Percentiles rank a stretch among this genome's conserved stretches.
Evolutionary conservation across 2,888 invertebrate species (phyloP).

Genomic region (Zygogramma bicolorata): DNA sequence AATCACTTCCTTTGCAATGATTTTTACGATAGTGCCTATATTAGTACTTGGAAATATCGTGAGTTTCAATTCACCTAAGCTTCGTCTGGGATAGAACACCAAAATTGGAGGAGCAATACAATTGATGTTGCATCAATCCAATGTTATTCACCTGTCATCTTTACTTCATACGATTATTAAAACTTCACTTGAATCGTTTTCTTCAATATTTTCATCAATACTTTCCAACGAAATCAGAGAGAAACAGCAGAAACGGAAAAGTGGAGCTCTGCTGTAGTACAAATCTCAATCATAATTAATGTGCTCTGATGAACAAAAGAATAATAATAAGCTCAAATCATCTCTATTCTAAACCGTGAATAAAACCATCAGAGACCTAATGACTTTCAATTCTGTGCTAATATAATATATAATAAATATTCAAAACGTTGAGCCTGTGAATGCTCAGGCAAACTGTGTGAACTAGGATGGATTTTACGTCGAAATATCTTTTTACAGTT

Average conservation of each 20-base stretch:
- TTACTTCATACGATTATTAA: too few relatives aligned
- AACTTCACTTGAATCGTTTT: not conserved
- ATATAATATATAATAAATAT: not conserved
- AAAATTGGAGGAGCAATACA: too few relatives aligned
- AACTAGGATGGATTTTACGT: not conserved
- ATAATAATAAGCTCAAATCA: not conserved
- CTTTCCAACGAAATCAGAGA: not conserved
- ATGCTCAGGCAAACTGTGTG: not conserved
- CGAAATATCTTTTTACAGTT: slow-evolving; percentile 3
- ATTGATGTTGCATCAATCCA: too few relatives aligned
- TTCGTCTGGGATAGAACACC: too few relatives aligned
- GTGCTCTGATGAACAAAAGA: not conserved
- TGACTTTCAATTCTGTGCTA: not conserved
- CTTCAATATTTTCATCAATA: not conserved
- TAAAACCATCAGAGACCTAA: not conserved
- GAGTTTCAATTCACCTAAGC: too few relatives aligned
- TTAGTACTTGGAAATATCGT: too few relatives aligned
- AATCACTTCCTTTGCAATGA: too few relatives aligned
- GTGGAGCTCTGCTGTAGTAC: not conserved
- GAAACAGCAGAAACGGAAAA: not conserved
- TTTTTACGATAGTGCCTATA: too few relatives aligned
- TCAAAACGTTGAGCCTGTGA: not conserved
- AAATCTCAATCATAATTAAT: slow-evolving; percentile 2
- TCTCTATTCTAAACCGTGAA: not conserved
- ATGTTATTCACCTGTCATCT: too few relatives aligned